Evolutionary conservation across 2,888 invertebrate species (phyloP), one percentile per base, ranked within the genome.

Genomic region (Emmelina monodactyla): DNA sequence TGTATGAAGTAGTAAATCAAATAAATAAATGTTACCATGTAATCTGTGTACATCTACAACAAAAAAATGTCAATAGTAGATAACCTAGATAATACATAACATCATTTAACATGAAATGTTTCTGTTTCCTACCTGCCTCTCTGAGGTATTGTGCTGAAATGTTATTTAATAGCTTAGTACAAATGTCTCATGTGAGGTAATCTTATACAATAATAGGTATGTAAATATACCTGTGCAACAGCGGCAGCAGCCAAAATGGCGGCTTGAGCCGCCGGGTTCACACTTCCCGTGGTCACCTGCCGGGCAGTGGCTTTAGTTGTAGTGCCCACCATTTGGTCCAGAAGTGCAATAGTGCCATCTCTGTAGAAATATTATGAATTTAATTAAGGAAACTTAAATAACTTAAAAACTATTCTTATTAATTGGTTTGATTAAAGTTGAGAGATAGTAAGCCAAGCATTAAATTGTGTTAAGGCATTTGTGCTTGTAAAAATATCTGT

Each of bases 201-300:
- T 4, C n/a, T 28, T 11, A n/a, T n/a, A n/a, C n/a, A 4, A 28
- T 11, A 28, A 28, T 28, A 4, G 4, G 11, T n/a, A n/a, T n/a
- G n/a, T n/a, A 19, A 19, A 19, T 9, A 9, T 41, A 75, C 76
- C 76, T 79, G 78, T 2, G 84, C 84, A 3, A 84, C 84, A 22
- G 84, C 83, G 1, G 84, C 83, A 3, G 84, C 83, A 4, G 83
- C 83, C 4, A 83, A 83, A 0, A 82, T 66, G 32, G 83, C 82
- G 29, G 83, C 83, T 1, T 83, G 84, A 15, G 83, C 82, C 1
- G 83, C 76, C 34, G 83, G 82, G 0, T 76, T 68, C 49, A 70
- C 59, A 55, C 81, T 54, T 50, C 72, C 34, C 37, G 75, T 53
- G 44, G 64, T 50, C 44, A 65, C 59, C 38, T 60, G 57, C 16